Evolutionary conservation across 2,888 invertebrate genomes (phyloP).

Genomic region (Alviniconcha strummeri): DNA sequence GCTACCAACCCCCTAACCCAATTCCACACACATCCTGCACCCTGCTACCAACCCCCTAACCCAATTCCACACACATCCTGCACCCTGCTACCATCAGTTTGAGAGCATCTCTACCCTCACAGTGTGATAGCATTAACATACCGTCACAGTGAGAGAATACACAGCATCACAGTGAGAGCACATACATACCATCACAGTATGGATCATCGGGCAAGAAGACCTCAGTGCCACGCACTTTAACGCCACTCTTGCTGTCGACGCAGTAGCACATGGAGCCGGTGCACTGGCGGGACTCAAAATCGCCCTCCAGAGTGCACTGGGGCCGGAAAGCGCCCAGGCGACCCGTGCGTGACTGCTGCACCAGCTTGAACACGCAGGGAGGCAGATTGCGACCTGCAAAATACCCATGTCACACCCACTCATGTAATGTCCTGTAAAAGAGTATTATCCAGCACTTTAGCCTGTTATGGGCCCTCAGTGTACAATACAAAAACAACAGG

Average conservation of each 20-base stretch:
- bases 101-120: too few relatives aligned
- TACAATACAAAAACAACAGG: neutral
- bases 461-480: too few relatives aligned
- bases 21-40: too few relatives aligned
- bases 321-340: constrained; percentile 54
- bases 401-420: neutral
- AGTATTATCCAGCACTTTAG: too few relatives aligned
- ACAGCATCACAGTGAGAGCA: neutral
- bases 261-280: constrained; percentile 60
- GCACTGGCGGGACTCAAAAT: constrained; percentile 60
- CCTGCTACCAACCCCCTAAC: neutral
- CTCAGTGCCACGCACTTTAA: constrained; percentile 45
- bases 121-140: neutral
- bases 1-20: too few relatives aligned
- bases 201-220: constrained; percentile 43
- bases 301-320: constrained; percentile 55
- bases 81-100: too few relatives aligned
- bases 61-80: neutral
- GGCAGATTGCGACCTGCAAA: constrained; percentile 56
- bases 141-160: neutral
- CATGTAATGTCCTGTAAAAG: too few relatives aligned
- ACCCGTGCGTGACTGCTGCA: constrained; percentile 46
- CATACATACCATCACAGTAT: constrained; percentile 49
- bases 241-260: constrained; percentile 52
- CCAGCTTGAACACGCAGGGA: constrained; percentile 55